Evolutionary conservation across 2,113 vertebrate genomes (phyloP), one percentile per base, ranked within the genome.

Genomic region (Alligator sinensis): DNA sequence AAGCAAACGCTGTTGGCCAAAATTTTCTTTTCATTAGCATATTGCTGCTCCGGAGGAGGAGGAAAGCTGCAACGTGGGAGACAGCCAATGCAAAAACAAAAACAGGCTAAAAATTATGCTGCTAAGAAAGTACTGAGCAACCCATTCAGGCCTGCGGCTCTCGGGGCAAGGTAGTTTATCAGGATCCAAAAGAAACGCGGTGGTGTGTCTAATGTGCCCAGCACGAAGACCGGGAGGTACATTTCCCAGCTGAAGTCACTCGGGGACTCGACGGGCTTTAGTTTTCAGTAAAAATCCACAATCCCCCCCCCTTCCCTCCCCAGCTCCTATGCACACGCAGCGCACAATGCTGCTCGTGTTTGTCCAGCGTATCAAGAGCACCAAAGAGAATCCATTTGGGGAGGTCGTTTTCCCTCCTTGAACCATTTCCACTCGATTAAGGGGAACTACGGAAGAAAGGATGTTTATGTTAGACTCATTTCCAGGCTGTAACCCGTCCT

Each of bases 401-500:
- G 77, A 60, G n/a, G 6, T 21, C 58, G 13, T 30, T 59, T 54
- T 27, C 54, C 80, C 59, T 7, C 12, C 87, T 81, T 77, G 64
- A 84, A 76, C 93, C 90, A 54, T 74, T 82, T 87, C 92, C 59
- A 92, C 82, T 84, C 19, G 72, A 91, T 92, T 91, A 89, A 91
- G 63, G 64, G 84, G 91, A 93, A 82, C 88, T 72, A 68, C 11
- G 78, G 96, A 93, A 86, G 97, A 96, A 96, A 83, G 98, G 97
- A 97, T 98, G 98, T 98, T 98, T 98, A 98, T 92, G 92, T 98
- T 98, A 96, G 97, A 96, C 97, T 97, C 97, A 98, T 98, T 98
- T 98, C 97, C 97, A 97, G 97, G 98, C 98, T 93, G 64, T 97
- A 97, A 96, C 97, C 90, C 85, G 16, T 97, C 98, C 98, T 90